phyloP scores from a whole-genome alignment of 2,888 invertebrate species.

The Scaptomyza reducta region DNA sequence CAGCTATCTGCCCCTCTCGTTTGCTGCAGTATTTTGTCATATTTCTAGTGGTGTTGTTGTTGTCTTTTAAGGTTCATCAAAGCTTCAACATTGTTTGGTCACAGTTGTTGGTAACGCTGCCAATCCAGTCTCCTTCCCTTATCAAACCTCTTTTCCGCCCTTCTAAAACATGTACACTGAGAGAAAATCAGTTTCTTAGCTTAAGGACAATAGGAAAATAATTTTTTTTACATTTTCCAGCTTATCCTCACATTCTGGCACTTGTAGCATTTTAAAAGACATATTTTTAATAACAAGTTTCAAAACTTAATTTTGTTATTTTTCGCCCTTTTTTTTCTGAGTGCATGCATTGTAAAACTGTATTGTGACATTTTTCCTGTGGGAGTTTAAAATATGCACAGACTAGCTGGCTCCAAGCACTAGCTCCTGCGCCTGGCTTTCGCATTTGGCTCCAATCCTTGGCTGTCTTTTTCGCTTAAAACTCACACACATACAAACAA shows the following conservation, averaged over 20 bases:
- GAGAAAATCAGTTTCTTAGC: too few relatives aligned
- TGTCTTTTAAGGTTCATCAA: conserved; percentile 76
- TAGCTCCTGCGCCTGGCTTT: conserved; percentile 2
- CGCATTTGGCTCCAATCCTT: neutral
- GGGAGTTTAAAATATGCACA: conserved; percentile 76
- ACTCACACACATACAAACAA: neutral
- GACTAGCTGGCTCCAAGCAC: conserved; percentile 47
- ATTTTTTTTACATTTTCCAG: too few relatives aligned
- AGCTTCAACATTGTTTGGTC: conserved; percentile 78
- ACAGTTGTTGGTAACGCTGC: conserved; percentile 68
- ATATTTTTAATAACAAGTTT: too few relatives aligned
- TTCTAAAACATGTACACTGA: too few relatives aligned
- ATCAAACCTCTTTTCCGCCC: neutral
- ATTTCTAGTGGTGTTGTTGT: conserved; percentile 53
- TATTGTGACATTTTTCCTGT: conserved; percentile 77
- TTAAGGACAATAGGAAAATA: too few relatives aligned
- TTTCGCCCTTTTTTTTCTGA: neutral
- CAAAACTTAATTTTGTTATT: too few relatives aligned
- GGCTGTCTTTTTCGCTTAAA: conserved; percentile 63
- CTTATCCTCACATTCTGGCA: too few relatives aligned
- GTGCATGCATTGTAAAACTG: conserved; percentile 52
- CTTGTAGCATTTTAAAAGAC: too few relatives aligned
- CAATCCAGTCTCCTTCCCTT: conserved; percentile 25
- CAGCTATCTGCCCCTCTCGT: neutral
- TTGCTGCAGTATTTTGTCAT: conserved; percentile 64